Evolutionary conservation across 2,797 vertebrate species (phyloP).

Genomic region (Leuciscus waleckii): DNA sequence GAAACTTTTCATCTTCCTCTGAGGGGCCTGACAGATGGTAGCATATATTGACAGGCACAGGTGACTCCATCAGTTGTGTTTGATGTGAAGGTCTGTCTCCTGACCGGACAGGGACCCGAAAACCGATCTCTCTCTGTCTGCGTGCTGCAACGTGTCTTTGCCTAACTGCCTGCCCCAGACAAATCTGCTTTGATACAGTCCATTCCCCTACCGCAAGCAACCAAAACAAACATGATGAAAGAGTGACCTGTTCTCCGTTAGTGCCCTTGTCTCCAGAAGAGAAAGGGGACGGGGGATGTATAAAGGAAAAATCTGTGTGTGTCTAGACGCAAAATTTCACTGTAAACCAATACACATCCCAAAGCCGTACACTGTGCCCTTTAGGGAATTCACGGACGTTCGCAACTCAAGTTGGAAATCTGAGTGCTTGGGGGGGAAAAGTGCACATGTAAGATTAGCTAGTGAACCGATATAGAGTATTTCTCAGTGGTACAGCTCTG

Average conservation of each 20-base stretch:
- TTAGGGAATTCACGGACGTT: conserved; percentile 19
- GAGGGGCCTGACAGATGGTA: conserved; percentile 62
- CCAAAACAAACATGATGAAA: conserved; percentile 80
- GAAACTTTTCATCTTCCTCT: conserved; percentile 77
- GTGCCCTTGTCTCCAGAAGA: conserved; percentile 66
- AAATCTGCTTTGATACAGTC: conserved; percentile 73
- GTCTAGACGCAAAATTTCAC: conserved; percentile 25
- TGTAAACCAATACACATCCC: conserved; percentile 35
- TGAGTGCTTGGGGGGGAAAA: conserved; percentile 6
- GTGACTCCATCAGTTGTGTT: conserved; percentile 75
- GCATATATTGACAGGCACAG: conserved; percentile 66
- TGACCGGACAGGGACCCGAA: conserved; percentile 65
- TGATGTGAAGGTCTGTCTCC: conserved; percentile 74
- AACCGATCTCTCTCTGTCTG: conserved; percentile 53
- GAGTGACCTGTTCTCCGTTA: conserved; percentile 76
- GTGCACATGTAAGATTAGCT: conserved; percentile 26
- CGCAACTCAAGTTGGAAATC: background rate
- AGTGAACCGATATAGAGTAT: conserved; percentile 16
- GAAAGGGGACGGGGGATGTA: background rate
- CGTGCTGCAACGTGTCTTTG: conserved; percentile 49
- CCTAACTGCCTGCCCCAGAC: conserved; percentile 11
- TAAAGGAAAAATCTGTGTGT: conserved; percentile 16
- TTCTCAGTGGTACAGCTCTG: conserved; percentile 24
- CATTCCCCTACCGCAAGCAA: conserved; percentile 63
- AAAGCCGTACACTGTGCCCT: conserved; percentile 20